Evolutionary conservation across 2,888 invertebrate species (phyloP).

Genomic region (Catocala sponsa): DNA sequence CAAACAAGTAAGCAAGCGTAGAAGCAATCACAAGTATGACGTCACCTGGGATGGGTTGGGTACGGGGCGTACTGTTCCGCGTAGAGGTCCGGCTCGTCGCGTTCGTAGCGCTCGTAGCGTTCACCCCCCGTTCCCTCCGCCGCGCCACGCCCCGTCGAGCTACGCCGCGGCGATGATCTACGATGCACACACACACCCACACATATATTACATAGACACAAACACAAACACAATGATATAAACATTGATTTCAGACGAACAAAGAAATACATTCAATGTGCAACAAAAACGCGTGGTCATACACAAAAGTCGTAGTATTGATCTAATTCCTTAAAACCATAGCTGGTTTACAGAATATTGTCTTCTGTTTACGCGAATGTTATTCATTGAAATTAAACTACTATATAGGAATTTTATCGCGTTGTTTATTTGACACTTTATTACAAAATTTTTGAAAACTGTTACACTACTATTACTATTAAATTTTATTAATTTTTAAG

Average conservation of each 20-base stretch:
- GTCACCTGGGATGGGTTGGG: slow-evolving; percentile 62
- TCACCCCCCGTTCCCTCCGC: slow-evolving; percentile 38
- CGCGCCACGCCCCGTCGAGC: slow-evolving; percentile 45
- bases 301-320: too few species aligned
- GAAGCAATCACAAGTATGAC: not conserved
- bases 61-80: slow-evolving; percentile 80
- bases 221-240: slow-evolving; percentile 15
- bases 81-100: slow-evolving; percentile 79
- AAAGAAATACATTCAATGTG: not conserved
- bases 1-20: too few species aligned
- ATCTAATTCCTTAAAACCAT: too few species aligned
- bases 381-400: too few species aligned
- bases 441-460: too few species aligned
- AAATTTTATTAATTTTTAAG: too few species aligned
- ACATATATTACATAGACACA: slow-evolving; percentile 32
- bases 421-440: too few species aligned
- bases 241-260: slow-evolving; percentile 4
- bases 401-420: too few species aligned
- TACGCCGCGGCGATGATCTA: slow-evolving; percentile 76
- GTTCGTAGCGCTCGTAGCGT: slow-evolving; percentile 63
- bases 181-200: slow-evolving; percentile 39
- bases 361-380: too few species aligned
- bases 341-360: too few species aligned
- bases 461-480: too few species aligned
- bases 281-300: not conserved